These are phyloP conservation scores for Callocephalon fimbriatum DNA, from an alignment of 2,113 vertebrate genomes.

Conservation along the genomic window DNA sequence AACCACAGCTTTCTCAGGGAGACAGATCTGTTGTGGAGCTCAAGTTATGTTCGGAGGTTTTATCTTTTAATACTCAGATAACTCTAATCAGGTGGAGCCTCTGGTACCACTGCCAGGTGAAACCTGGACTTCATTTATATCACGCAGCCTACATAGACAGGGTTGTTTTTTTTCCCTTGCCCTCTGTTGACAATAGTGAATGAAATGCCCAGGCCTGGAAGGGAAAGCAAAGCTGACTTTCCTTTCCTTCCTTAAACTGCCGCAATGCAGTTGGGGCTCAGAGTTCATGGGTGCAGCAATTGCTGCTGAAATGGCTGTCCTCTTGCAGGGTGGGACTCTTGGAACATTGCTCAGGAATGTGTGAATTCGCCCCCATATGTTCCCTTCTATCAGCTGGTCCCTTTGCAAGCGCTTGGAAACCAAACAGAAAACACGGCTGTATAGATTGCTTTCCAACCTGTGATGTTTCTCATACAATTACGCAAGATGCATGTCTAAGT, in stretches of 20 bases:
- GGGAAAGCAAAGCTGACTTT: neutral
- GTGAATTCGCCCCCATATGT: neutral
- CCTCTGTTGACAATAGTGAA: neutral
- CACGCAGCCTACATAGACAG: neutral
- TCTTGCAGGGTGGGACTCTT: constrained; percentile 2
- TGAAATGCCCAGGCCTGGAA: neutral
- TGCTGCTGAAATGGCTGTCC: neutral
- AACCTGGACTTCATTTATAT: neutral
- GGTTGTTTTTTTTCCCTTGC: neutral
- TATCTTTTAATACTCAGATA: neutral
- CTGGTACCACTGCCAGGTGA: neutral
- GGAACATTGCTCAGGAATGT: constrained; percentile 23
- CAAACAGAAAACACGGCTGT: neutral
- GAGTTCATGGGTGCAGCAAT: neutral
- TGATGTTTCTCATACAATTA: neutral
- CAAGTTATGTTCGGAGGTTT: neutral
- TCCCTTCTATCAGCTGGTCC: constrained; percentile 17
- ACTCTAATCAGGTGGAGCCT: neutral
- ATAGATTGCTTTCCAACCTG: neutral
- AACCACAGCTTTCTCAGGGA: neutral
- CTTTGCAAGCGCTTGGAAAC: neutral
- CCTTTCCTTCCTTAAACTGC: neutral
- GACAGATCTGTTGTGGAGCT: neutral
- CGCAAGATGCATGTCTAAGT: neutral
- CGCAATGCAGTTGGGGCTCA: constrained; percentile 44